Percentiles rank a stretch among this genome's conserved stretches.
Conservation (phyloP, 2,113 vertebrate genomes). For the Antechinus flavipes region DNA sequence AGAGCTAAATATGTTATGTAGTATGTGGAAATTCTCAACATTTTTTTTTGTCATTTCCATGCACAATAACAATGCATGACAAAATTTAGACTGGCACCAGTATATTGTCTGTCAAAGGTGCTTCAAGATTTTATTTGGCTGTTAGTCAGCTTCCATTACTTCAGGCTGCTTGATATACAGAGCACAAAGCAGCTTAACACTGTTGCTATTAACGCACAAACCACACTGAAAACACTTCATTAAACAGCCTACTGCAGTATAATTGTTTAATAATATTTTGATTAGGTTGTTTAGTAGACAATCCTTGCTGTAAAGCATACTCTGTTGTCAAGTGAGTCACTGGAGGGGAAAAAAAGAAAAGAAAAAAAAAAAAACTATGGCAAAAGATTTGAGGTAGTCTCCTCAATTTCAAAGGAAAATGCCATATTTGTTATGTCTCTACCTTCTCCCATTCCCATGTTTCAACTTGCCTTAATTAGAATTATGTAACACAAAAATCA, state of each 20-base stretch:
- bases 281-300: slow-evolving; percentile 90
- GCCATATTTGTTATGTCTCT: neutral
- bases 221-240: slow-evolving; percentile 92
- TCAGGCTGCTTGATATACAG: slow-evolving; percentile 87
- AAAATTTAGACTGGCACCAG: slow-evolving; percentile 78
- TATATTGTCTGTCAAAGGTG: slow-evolving; percentile 81
- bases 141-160: slow-evolving; percentile 83
- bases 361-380: slow-evolving; percentile 66
- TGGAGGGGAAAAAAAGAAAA: neutral
- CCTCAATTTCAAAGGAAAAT: slow-evolving; percentile 2
- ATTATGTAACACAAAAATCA: neutral
- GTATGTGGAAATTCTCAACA: slow-evolving; percentile 58
- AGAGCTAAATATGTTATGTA: slow-evolving; percentile 66
- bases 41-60: slow-evolving; percentile 75
- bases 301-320: slow-evolving; percentile 82
- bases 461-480: neutral
- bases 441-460: neutral
- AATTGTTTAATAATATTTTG: slow-evolving; percentile 94
- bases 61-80: slow-evolving; percentile 72
- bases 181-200: slow-evolving; percentile 87
- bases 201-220: slow-evolving; percentile 88
- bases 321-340: slow-evolving; percentile 79
- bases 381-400: slow-evolving; percentile 59
- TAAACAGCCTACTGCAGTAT: slow-evolving; percentile 89
- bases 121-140: slow-evolving; percentile 82